Base-by-base conservation (phyloP, 53 echinoderm and acorn worm genomes). In the Pentamera pediparva region DNA sequence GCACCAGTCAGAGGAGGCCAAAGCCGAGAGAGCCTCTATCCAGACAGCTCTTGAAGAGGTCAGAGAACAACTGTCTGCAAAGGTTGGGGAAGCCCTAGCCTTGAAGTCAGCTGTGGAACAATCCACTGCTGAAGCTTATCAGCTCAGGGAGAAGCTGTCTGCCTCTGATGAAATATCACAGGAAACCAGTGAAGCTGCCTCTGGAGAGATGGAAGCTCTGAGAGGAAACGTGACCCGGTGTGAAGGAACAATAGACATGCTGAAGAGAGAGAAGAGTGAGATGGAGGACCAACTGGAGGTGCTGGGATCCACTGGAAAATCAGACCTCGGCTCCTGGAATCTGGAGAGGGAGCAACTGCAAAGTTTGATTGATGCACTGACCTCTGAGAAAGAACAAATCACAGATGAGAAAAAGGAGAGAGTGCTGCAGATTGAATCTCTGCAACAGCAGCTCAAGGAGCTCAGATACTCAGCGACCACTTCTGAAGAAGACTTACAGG, bases 291-390 rank as follows among this genome's bases (percentile, higher is more conserved):
- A 77, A 28, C 77, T 77, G 40, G 53, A 39, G 54, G 39, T n/a
- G 28, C 21, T 39, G 35, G 41, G 56, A n/a, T 32, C 39, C 28
- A 18, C 41, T 0, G 54, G 53, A 3, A 54, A 53, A 31, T 51
- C 52, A 37, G 37, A 72, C 7, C 5, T 49, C 32, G 62, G 37
- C 22, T 35, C 24, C 33, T 37, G 61, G 62, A 25, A 25, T 7
- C 59, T 74, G 27, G 85, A 85, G 41, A 83, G 70, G 18, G 77
- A 83, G 29, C 73, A 65, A 39, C 58, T 69, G 25, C 32, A 83
- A 29, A 67, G 48, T 25, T 69, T 33, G 27, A 26, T 70, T 37
- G 38, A 48, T 4, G 56, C 26, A 17, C 37, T 79, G 21, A 64
- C 61, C 5, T 71, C 45, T 5, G 85, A 65, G 52, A 75, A 75